phyloP scores from a whole-genome alignment of 2,888 invertebrate species.

The Cephalotes varians region DNA sequence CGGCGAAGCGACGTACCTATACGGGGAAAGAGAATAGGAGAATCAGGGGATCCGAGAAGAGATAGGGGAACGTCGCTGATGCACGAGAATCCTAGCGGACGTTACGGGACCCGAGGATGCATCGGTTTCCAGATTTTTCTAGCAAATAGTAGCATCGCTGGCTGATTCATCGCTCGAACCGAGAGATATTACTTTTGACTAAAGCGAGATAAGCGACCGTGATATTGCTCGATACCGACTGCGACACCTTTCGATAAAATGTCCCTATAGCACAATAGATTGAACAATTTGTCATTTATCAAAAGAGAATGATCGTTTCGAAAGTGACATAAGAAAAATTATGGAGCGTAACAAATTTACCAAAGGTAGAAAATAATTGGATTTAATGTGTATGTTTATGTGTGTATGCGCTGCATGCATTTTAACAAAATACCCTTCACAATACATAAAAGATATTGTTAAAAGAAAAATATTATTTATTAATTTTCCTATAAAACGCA shows the following conservation, averaged over 20 bases:
- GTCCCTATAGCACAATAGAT: neutral
- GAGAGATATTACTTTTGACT: constrained; percentile 29
- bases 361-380: neutral
- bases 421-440: neutral
- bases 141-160: neutral
- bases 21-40: neutral
- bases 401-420: too few relatives aligned
- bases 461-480: neutral
- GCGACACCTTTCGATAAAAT: constrained; percentile 1
- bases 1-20: constrained; percentile 70
- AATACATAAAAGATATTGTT: neutral
- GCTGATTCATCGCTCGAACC: constrained; percentile 7
- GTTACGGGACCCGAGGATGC: constrained; percentile 27
- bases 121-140: constrained; percentile 13
- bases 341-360: neutral
- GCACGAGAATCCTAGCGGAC: constrained; percentile 37
- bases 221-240: neutral
- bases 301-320: neutral
- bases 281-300: neutral
- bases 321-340: neutral
- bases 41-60: constrained; percentile 5
- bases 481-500: neutral
- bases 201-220: neutral
- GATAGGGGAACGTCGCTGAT: constrained; percentile 38
- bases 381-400: too few relatives aligned